A percentile compares a stretch with the other conserved stretches of the same genome.
Conservation (phyloP, 1,140 invertebrate genomes). For the Hyphantria cunea region DNA sequence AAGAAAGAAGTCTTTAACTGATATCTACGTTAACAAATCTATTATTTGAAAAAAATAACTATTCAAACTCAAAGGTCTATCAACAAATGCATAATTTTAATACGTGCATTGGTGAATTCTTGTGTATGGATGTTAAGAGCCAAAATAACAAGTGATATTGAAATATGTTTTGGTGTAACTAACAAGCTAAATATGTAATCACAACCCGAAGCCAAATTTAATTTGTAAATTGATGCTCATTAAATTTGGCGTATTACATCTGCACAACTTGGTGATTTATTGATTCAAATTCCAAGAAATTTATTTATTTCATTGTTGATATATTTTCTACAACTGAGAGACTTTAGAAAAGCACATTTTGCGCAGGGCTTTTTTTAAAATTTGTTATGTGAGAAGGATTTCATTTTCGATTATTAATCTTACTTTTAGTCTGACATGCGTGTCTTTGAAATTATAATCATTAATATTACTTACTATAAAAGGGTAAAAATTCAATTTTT, state of each 20-base stretch:
- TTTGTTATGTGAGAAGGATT: constrained; percentile 16
- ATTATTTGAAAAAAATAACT: too few species aligned
- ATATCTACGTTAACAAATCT: too few species aligned
- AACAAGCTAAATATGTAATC: background rate
- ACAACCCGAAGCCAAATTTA: constrained; percentile 1
- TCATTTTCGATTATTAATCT: constrained; percentile 30
- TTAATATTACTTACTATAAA: constrained; percentile 11
- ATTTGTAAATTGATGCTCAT: constrained; percentile 6
- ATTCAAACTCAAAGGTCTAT: too few species aligned
- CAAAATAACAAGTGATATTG: too few species aligned
- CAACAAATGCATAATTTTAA: too few species aligned
- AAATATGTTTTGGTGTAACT: background rate
- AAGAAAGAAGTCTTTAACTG: too few species aligned
- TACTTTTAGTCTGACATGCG: constrained; percentile 14
- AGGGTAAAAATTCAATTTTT: constrained; percentile 17
- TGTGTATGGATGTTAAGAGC: too few species aligned
- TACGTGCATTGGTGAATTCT: too few species aligned
- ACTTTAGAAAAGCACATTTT: background rate
- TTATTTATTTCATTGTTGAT: background rate
- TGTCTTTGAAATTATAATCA: constrained; percentile 7
- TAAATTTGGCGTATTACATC: constrained; percentile 3
- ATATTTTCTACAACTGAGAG: background rate
- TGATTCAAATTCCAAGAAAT: background rate
- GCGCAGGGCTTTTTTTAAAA: background rate
- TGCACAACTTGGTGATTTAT: background rate